These are phyloP conservation scores for Phalacrocorax pelagicus DNA, from an alignment of 2,113 vertebrate genomes.

Conservation along the genomic window DNA sequence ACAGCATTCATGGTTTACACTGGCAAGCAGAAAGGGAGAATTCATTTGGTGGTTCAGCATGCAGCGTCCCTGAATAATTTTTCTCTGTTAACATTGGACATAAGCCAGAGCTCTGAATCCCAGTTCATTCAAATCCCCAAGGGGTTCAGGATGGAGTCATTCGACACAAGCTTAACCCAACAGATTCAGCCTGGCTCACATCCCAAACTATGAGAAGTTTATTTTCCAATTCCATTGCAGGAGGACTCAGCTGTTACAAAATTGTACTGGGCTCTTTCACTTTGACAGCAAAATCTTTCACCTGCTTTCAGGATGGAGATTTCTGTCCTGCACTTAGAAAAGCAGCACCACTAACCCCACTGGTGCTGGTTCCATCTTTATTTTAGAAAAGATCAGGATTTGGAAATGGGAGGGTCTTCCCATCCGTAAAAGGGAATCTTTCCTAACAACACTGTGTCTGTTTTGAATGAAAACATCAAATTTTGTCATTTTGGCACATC, in stretches of 20 bases:
- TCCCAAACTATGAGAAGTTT: background rate
- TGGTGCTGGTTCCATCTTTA: background rate
- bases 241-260: background rate
- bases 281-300: background rate
- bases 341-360: background rate
- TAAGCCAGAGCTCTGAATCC: conserved; percentile 3
- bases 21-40: conserved; percentile 10
- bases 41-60: conserved; percentile 1
- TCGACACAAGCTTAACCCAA: background rate
- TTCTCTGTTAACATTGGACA: background rate
- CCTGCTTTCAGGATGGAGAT: background rate
- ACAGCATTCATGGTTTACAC: background rate
- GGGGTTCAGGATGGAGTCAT: background rate
- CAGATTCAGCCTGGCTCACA: background rate
- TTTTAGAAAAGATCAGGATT: background rate
- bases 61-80: background rate
- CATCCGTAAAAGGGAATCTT: background rate
- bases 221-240: conserved; percentile 8
- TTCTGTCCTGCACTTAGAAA: background rate
- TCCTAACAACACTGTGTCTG: background rate
- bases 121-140: background rate
- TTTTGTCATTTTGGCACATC: conserved; percentile 26
- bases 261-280: background rate
- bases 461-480: conserved; percentile 24
- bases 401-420: background rate